Evolutionary conservation across 2,888 invertebrate species (phyloP).

Genomic region (Agonum fuliginosum): DNA sequence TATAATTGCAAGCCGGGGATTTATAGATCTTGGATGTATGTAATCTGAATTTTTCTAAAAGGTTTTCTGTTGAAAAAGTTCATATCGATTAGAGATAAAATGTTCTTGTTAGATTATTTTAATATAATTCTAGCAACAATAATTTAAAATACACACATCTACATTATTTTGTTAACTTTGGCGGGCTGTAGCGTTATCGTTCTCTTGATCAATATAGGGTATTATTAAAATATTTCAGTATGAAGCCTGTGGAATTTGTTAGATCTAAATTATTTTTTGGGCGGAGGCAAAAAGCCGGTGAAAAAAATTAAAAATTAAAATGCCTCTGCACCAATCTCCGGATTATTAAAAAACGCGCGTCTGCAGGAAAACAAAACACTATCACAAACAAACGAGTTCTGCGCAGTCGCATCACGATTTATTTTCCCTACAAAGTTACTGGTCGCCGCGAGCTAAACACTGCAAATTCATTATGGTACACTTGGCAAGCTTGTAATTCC

Average conservation of each 20-base stretch:
- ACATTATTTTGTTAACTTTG: too few species aligned
- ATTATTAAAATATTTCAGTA: constrained; percentile 25
- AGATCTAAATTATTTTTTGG: constrained; percentile 26
- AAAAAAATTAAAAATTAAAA: constrained; percentile 49
- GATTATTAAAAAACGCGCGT: constrained; percentile 52
- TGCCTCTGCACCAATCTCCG: constrained; percentile 42
- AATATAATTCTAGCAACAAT: too few species aligned
- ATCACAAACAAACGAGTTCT: constrained; percentile 42
- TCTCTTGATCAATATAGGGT: constrained; percentile 13
- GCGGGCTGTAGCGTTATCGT: constrained; percentile 7
- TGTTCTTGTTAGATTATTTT: too few species aligned
- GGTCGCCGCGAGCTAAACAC: constrained; percentile 31
- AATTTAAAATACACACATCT: too few species aligned
- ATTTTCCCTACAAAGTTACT: constrained; percentile 25
- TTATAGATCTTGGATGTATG: too few species aligned
- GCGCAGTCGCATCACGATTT: constrained; percentile 31
- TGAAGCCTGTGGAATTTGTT: constrained; percentile 24
- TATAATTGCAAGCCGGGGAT: too few species aligned
- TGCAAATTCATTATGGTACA: constrained; percentile 55
- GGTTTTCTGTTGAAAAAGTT: too few species aligned
- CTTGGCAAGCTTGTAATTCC: constrained; percentile 58
- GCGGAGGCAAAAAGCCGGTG: not conserved
- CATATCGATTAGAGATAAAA: too few species aligned
- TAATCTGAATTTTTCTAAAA: too few species aligned
- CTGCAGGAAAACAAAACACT: constrained; percentile 49